Base-by-base conservation (phyloP, 2,797 vertebrate species). In the Mormyrops attenuatus region DNA sequence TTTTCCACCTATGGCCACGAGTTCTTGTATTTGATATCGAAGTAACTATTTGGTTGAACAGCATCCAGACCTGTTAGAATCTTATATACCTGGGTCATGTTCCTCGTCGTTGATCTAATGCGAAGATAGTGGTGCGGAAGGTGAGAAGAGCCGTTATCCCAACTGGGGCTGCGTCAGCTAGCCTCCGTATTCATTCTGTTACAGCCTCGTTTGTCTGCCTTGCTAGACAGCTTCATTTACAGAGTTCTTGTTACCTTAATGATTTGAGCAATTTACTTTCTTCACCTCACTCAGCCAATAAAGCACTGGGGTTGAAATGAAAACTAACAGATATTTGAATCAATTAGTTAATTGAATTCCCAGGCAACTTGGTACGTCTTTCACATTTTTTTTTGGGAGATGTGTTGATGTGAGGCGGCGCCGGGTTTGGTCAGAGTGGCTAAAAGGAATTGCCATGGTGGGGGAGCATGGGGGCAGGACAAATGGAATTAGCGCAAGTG, bases 381-480 rank as follows among this genome's bases (percentile, higher is more conserved):
- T 22, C n/a, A 52, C 17, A 0, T 17, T 13, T 52, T 7, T 13
- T 82, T 38, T 34, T 41, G 17, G 20, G 17, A 80, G 77, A 47
- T n/a, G 44, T 47, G 77, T n/a, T 22, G 20, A 9, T 50, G 63
- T 86, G 50, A 49, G 77, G 49, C 22, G 22, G 63, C 30, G 9
- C 77, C 13, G 30, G 80, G 85, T 15, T 63, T 90, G 49, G 8
- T 13, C 60, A 5, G 20, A 63, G 30, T 86, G 89, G 50, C 2
- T 4, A 69, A 89, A 49, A 47, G 84, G 84, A 91, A 91, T 90
- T 90, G 92, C 92, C 91, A 89, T 92, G 91, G 85, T 20, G 84
- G 73, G 89, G 89, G 95, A 95, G 95, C 94, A 94, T 93, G 93
- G 92, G 95, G 94, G 92, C 94, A 88, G 91, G 85, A 90, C 91